Evolutionary conservation across 2,797 vertebrate species (phyloP).

Genomic region (Babyrousa celebensis): DNA sequence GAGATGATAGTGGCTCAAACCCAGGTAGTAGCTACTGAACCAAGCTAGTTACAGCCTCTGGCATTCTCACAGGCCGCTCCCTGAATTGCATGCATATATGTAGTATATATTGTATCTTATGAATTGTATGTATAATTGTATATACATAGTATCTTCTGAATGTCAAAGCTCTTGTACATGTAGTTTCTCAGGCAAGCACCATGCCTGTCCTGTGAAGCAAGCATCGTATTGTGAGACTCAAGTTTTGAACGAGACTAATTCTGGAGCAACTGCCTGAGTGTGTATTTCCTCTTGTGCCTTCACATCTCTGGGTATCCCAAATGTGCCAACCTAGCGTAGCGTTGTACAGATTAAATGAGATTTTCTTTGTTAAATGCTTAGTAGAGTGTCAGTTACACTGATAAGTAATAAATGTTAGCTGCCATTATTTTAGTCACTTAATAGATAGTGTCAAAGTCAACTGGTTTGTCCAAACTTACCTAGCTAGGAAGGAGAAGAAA

Average conservation of each 20-base stretch:
- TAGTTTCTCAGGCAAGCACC: not conserved
- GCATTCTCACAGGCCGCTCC: not conserved
- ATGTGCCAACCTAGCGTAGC: not conserved
- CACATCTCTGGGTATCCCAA: not conserved
- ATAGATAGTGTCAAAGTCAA: not conserved
- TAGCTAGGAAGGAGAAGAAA: not conserved
- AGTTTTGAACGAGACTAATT: not conserved
- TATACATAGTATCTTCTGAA: not conserved
- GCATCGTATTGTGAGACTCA: not conserved
- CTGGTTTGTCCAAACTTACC: constrained; percentile 24
- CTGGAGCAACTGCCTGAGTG: not conserved
- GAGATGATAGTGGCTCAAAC: not conserved
- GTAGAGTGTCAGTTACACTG: not conserved
- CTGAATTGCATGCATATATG: not conserved
- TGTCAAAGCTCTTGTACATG: not conserved
- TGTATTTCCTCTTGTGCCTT: not conserved
- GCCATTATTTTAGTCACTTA: constrained; percentile 37
- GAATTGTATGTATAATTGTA: not conserved
- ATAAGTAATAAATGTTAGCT: constrained; percentile 25
- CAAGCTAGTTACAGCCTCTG: not conserved
- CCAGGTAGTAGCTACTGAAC: not conserved
- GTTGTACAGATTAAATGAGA: not conserved
- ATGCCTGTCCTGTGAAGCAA: not conserved
- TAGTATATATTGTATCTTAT: not conserved
- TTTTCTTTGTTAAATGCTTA: not conserved